Evolutionary conservation across 2,888 invertebrate genomes (phyloP).

Genomic region (Tenthredo scrophulariae): DNA sequence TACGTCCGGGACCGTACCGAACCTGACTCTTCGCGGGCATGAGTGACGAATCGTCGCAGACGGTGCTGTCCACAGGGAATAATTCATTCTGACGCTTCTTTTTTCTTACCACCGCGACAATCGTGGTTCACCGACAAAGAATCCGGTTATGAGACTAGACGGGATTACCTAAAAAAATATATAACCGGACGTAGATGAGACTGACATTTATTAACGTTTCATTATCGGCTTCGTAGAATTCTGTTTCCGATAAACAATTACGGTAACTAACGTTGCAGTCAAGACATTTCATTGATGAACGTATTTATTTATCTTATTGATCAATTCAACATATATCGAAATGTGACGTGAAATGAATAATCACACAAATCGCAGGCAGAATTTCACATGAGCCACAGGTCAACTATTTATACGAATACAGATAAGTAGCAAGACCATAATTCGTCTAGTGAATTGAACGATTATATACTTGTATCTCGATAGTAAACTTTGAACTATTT

Average conservation of each 20-base stretch:
- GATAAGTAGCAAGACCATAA: not conserved
- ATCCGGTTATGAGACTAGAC: not conserved
- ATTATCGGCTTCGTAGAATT: not conserved
- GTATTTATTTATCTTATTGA: not conserved
- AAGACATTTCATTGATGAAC: not conserved
- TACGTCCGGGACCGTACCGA: conserved; percentile 39
- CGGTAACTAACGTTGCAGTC: not conserved
- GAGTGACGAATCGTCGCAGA: conserved; percentile 16
- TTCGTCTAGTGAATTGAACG: not conserved
- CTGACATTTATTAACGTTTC: not conserved
- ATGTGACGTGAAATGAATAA: not conserved
- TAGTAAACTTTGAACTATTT: not conserved
- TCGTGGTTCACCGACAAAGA: conserved; percentile 5
- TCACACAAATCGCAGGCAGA: not conserved
- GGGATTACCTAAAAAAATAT: not conserved
- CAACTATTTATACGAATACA: not conserved
- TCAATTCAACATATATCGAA: not conserved
- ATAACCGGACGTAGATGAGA: not conserved
- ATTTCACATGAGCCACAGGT: not conserved
- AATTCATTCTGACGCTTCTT: conserved; percentile 35
- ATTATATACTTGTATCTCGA: not conserved
- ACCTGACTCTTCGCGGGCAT: not conserved
- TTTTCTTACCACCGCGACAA: not conserved
- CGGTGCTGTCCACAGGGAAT: not conserved
- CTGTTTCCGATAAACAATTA: not conserved